Conservation (phyloP, 2,797 vertebrate species). For the Valencia hispanica region DNA sequence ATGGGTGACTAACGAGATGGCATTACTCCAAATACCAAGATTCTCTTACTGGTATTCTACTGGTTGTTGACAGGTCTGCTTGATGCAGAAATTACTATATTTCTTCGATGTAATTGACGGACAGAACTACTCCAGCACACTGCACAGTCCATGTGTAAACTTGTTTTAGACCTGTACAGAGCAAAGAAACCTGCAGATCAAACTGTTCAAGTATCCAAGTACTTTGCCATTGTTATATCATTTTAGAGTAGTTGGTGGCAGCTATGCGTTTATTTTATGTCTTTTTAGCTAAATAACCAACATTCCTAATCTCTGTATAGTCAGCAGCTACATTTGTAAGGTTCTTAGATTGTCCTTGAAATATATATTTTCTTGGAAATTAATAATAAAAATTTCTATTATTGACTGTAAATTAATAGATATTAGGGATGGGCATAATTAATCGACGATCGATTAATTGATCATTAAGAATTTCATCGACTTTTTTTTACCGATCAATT, state of each 20-base stretch:
- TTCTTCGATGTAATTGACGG: background rate
- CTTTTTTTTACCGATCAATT: too few species aligned
- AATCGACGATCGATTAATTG: too few species aligned
- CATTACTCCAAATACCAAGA: background rate
- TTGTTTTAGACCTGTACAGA: background rate
- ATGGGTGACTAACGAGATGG: background rate
- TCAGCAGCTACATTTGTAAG: too few species aligned
- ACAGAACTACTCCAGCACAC: background rate
- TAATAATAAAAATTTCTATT: too few species aligned
- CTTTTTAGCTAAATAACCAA: background rate
- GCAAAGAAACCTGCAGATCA: background rate
- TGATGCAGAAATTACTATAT: background rate
- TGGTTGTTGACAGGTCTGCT: background rate
- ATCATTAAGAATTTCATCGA: too few species aligned
- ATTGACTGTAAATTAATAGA: too few species aligned
- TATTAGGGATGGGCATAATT: too few species aligned
- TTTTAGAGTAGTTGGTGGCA: background rate
- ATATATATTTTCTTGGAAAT: too few species aligned
- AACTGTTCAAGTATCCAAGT: too few species aligned
- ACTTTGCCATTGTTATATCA: background rate
- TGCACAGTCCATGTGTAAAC: background rate
- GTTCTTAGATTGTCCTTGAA: too few species aligned
- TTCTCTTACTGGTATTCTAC: slow-evolving; percentile 5
- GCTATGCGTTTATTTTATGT: background rate
- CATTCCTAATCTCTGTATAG: too few species aligned